phyloP scores from a whole-genome alignment of 2,888 invertebrate genomes.

The Escarpia spicata region DNA sequence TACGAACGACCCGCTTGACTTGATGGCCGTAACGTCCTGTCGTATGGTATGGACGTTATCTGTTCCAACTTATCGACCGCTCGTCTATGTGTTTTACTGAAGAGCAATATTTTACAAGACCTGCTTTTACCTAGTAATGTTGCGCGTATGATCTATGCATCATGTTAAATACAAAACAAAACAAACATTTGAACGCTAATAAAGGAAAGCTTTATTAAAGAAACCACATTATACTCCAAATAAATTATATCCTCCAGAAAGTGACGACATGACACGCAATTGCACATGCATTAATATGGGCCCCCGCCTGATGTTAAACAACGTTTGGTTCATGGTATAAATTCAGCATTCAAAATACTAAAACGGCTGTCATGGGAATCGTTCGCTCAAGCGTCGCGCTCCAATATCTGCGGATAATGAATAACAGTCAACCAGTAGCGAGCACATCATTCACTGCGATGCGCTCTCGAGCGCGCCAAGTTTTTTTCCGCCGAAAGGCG shows the following conservation, averaged over 20 bases:
- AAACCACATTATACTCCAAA: neutral
- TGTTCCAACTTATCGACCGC: too few relatives aligned
- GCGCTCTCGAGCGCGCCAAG: neutral
- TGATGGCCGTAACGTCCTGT: too few relatives aligned
- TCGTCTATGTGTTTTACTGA: too few relatives aligned
- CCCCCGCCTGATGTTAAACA: neutral
- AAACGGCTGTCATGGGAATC: neutral
- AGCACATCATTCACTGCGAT: neutral
- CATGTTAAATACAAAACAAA: neutral
- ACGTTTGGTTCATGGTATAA: neutral
- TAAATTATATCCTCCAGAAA: neutral
- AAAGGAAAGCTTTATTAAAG: neutral
- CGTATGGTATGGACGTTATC: too few relatives aligned
- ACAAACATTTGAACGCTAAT: neutral
- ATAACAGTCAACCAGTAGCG: neutral
- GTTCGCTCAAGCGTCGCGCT: neutral
- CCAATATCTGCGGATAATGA: neutral
- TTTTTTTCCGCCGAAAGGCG: neutral
- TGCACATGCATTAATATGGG: neutral
- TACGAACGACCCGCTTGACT: too few relatives aligned
- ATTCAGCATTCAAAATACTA: neutral
- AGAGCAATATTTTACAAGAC: too few relatives aligned
- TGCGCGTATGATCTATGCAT: neutral
- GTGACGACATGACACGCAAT: neutral
- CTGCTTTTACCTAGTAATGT: neutral